Base-by-base conservation (phyloP, 1,140 invertebrate species). In the Drosophila repletoides region DNA sequence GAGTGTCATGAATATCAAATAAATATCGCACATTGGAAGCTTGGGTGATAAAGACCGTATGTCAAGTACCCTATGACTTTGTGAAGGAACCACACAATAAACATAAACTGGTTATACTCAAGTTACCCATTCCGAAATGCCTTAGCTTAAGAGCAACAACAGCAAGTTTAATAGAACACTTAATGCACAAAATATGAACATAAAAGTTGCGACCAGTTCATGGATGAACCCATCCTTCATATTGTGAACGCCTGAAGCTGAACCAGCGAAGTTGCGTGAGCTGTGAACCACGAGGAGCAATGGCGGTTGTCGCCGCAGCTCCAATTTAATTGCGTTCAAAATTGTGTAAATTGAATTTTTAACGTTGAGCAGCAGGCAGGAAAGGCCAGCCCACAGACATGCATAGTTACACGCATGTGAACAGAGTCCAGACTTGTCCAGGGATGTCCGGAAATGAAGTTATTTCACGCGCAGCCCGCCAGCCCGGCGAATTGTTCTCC, bases 261-360 rank as follows among this genome's bases (percentile, higher is more conserved):
- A n/a, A n/a, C n/a, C 51, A 53, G 53, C 15, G 15, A n/a, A 15
- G 58, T 76, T 81, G 71, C 56, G 67, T 80, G 76, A 56, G 70
- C 38, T 40, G 26, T 26, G 28, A 41, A 26, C 26, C 43, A 21
- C n/a, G 10, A 5, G 21, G 4, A 5, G 1, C 7, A 5, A 5
- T 3, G 7, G 6, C 6, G 7, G 3, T 6, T 7, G 22, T 3
- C 7, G 38, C 14, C 29, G 31, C 36, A 55, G 51, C 56, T 66
- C 55, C 68, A 77, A 71, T 77, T 83, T 74, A 84, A 83, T 83
- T 83, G 79, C 60, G 77, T 76, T 83, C 51, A 75, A 83, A 81
- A 83, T 83, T 77, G 77, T 83, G 79, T 83, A 84, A 83, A 83
- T 83, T 84, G 79, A 83, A 83, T 84, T 83, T 84, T 84, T 70